A percentile compares a stretch with the other conserved stretches of the same genome.
Evolutionary conservation across 2,113 vertebrate species (phyloP).

Genomic region (Cynoglossus semilaevis): DNA sequence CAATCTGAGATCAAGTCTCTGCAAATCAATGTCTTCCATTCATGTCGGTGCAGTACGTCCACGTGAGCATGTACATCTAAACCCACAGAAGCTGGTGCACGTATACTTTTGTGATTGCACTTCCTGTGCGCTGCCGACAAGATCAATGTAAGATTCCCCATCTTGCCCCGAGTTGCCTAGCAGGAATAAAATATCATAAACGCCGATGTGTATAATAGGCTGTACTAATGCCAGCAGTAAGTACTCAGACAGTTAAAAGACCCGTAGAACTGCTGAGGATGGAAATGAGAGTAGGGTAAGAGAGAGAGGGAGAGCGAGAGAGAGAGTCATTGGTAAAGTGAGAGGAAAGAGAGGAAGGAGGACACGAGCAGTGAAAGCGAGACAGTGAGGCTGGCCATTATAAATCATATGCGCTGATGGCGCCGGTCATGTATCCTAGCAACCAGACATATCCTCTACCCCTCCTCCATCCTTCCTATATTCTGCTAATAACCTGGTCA

Average conservation of each 20-base stretch:
- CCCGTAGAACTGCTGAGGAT: conserved; percentile 35
- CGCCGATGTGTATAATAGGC: conserved; percentile 35
- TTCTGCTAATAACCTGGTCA: conserved; percentile 59
- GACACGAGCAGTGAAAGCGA: conserved; percentile 66
- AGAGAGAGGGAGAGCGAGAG: conserved; percentile 12
- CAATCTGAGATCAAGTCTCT: conserved; percentile 52
- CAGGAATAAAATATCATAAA: conserved; percentile 24
- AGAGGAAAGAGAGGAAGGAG: conserved; percentile 58
- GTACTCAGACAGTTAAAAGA: conserved; percentile 35
- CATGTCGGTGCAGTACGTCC: conserved; percentile 41
- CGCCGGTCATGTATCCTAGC: conserved; percentile 72
- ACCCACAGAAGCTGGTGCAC: conserved; percentile 3
- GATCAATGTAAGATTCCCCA: not conserved
- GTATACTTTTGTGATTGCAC: conserved; percentile 1
- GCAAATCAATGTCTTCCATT: conserved; percentile 64
- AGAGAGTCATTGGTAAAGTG: conserved; percentile 50
- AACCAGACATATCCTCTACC: conserved; percentile 70
- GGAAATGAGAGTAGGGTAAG: conserved; percentile 30
- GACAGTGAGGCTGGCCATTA: conserved; percentile 72
- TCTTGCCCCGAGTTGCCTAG: conserved; percentile 10
- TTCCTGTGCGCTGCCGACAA: not conserved
- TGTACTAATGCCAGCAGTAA: conserved; percentile 26
- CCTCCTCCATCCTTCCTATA: conserved; percentile 57
- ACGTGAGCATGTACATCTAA: conserved; percentile 22
- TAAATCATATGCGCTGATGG: conserved; percentile 76